Base-by-base conservation (phyloP, 2,888 invertebrate species). In the Drosophila atripex region DNA sequence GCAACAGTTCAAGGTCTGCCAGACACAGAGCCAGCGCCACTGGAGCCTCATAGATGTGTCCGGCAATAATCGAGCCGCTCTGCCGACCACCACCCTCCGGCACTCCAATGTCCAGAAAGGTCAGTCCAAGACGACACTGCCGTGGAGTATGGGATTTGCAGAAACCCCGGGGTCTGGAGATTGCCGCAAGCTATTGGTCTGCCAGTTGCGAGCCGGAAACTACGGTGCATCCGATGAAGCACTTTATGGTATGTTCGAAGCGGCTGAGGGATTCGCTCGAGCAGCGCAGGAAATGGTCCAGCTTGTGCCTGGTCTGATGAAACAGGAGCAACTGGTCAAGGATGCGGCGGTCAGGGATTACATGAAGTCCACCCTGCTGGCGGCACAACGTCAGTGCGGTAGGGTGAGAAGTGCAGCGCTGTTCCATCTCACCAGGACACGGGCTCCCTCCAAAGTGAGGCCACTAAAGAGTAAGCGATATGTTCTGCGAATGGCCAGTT, bases 31-130 rank as follows among this genome's bases (percentile, higher is more conserved):
- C 39, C 95, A 96, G 89, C 92, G 96, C 45, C 95, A 96, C 4
- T 94, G 97, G 92, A 96, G 96, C 85, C 92, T 97, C 25, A 95
- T 97, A 0, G 97, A 97, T 89, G 97, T 97, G 0, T 96, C 96
- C 0, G 97, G 97, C 8, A 94, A 95, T 84, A 96, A 96, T 90
- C 92, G 95, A 16, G 93, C 93, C 0, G 94, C 94, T 64, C 88
- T 96, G 57, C 95, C 96, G 1, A 93, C 93, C 35, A 89, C 91
- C 55, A 47, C 66, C 0, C 45, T 64, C 0, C 57, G 69, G 4
- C 43, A 59, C 45, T 14, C 63, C 21, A 56, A 35, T 11, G 23
- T 45, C 9, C 56, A 65, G 12, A 9, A 52, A 23, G 28, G 43
- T 12, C 74, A 72, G 94, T 70, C 93, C 93, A 7, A 95, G 50